Evolutionary conservation across 2,797 vertebrate genomes (phyloP).

Genomic region (Thripadectes ignobilis): DNA sequence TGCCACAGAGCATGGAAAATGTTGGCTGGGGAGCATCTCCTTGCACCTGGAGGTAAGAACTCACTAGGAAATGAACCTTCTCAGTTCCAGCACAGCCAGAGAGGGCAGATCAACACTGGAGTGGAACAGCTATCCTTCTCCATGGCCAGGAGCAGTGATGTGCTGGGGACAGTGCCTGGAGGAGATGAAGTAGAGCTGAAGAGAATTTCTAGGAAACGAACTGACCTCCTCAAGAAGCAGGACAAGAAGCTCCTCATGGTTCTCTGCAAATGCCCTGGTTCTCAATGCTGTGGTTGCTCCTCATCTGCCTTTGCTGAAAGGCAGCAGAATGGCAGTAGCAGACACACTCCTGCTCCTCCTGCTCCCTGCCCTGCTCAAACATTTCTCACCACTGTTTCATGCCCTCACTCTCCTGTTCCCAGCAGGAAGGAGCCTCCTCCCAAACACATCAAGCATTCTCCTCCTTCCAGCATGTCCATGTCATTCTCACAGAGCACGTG

Average conservation of each 20-base stretch:
- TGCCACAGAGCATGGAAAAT: neutral
- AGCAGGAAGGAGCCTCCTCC: neutral
- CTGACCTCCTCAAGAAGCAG: neutral
- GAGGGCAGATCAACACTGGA: neutral
- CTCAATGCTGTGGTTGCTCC: neutral
- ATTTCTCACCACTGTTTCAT: neutral
- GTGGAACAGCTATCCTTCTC: neutral
- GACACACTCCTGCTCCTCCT: neutral
- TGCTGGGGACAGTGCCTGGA: neutral
- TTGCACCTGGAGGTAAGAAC: neutral
- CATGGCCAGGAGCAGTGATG: neutral
- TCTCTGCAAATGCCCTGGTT: neutral
- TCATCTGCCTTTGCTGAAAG: neutral
- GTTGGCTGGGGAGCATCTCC: neutral
- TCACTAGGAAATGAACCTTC: neutral
- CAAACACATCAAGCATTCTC: neutral
- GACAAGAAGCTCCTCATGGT: neutral
- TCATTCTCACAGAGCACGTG: neutral
- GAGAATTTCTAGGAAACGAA: neutral
- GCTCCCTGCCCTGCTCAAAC: neutral
- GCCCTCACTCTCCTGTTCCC: neutral
- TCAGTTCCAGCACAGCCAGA: neutral
- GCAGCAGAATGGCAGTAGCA: neutral
- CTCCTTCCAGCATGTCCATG: neutral
- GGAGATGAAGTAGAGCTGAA: neutral